Percentiles rank a stretch among this genome's conserved stretches.
These are phyloP conservation scores for Oryzias woworae DNA, from an alignment of 2,113 vertebrate genomes.

Conservation along the genomic window DNA sequence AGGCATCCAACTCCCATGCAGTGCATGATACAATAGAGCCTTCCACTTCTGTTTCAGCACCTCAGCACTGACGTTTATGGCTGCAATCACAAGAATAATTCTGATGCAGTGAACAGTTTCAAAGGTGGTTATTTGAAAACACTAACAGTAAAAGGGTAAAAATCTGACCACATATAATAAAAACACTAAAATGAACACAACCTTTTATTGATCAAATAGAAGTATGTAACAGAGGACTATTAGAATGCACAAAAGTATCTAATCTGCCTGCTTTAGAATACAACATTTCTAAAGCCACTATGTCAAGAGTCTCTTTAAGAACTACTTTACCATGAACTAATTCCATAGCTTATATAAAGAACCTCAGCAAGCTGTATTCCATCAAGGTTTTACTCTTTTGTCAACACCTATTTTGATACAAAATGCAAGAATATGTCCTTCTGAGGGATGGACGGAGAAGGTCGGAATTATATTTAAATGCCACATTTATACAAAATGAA, in stretches of 20 bases:
- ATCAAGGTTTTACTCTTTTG: slow-evolving; percentile 8
- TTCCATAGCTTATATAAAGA: slow-evolving; percentile 18
- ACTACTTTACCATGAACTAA: slow-evolving; percentile 7
- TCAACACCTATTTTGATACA: slow-evolving; percentile 12
- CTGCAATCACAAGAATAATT: slow-evolving; percentile 37
- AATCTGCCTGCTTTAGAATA: no score
- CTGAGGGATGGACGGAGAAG: no score
- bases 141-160: slow-evolving; percentile 9
- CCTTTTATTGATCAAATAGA: neutral
- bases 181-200: slow-evolving; percentile 6
- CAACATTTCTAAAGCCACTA: no score
- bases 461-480: no score
- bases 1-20: slow-evolving; percentile 70
- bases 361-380: slow-evolving; percentile 13
- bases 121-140: slow-evolving; percentile 29
- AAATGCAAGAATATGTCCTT: slow-evolving; percentile 4
- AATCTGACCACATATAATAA: slow-evolving; percentile 11
- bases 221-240: neutral
- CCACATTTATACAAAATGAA: no score
- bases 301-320: slow-evolving; percentile 18
- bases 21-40: slow-evolving; percentile 66
- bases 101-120: slow-evolving; percentile 27
- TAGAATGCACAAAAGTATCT: no score
- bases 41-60: slow-evolving; percentile 53
- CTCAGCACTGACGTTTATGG: slow-evolving; percentile 58